Evolutionary conservation across 2,888 invertebrate genomes (phyloP).

Genomic region (Elmis aenea): DNA sequence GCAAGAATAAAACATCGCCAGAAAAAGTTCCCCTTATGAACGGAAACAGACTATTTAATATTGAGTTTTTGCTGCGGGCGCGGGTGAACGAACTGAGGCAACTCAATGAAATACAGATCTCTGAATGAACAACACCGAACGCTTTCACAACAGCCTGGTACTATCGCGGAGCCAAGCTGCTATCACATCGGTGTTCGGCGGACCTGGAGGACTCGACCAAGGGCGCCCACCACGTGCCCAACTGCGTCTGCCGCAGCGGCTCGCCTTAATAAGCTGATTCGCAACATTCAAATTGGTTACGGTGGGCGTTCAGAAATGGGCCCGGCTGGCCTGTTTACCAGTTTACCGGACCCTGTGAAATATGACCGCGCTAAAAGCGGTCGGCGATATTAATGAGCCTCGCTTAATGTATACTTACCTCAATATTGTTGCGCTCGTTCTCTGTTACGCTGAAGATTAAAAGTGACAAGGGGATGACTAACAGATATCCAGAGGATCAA

Average conservation of each 20-base stretch:
- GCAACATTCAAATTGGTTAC: conserved; percentile 10
- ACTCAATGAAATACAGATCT: conserved; percentile 31
- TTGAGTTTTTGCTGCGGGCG: conserved; percentile 36
- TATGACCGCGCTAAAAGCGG: conserved; percentile 9
- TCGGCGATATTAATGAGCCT: conserved; percentile 9
- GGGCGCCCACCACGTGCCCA: conserved; percentile 23
- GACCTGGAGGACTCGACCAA: conserved; percentile 26
- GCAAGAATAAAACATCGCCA: conserved; percentile 20
- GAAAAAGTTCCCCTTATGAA: conserved; percentile 36
- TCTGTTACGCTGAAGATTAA: too few relatives aligned
- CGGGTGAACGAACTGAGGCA: conserved; percentile 36
- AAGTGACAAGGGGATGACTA: too few relatives aligned
- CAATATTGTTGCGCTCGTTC: conserved; percentile 23
- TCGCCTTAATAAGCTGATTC: conserved; percentile 13
- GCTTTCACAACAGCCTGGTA: conserved; percentile 37
- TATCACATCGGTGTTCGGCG: conserved; percentile 17
- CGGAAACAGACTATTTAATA: conserved; percentile 38
- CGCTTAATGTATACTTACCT: conserved; percentile 36
- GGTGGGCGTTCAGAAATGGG: conserved; percentile 13
- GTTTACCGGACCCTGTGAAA: background rate
- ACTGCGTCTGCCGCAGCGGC: conserved; percentile 4
- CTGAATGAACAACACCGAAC: conserved; percentile 28
- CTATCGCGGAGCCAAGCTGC: conserved; percentile 36
- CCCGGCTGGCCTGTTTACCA: conserved; percentile 12
- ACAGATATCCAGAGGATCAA: conserved; percentile 15